Evolutionary conservation across 2,797 vertebrate genomes (phyloP).

Genomic region (Leptoclinus maculatus): DNA sequence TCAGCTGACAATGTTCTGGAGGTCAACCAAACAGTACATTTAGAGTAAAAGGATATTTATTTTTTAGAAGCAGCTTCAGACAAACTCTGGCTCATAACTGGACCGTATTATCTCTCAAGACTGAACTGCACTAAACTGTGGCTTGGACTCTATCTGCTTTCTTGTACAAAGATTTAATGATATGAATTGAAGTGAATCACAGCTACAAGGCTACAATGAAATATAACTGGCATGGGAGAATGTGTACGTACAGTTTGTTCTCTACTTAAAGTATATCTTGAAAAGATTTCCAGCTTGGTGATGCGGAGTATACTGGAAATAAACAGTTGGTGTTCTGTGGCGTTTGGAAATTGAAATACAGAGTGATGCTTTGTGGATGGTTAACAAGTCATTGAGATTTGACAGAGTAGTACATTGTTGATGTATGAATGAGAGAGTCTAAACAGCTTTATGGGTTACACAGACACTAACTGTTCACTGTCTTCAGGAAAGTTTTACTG

Average conservation of each 20-base stretch:
- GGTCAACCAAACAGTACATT: conserved; percentile 8
- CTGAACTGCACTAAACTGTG: background rate
- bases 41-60: background rate
- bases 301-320: conserved; percentile 22
- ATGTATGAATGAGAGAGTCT: conserved; percentile 29
- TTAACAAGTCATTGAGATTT: conserved; percentile 19
- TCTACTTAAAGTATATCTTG: background rate
- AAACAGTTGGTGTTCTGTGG: conserved; percentile 30
- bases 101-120: background rate
- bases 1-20: conserved; percentile 8
- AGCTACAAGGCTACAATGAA: background rate
- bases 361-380: conserved; percentile 16
- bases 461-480: conserved; percentile 45
- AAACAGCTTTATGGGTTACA: conserved; percentile 37
- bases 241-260: background rate
- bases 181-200: background rate
- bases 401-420: conserved; percentile 45
- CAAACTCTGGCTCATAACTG: background rate
- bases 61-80: background rate
- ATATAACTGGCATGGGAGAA: background rate
- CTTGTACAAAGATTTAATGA: background rate
- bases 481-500: conserved; percentile 42
- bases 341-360: conserved; percentile 11
- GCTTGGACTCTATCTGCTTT: background rate
- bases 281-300: conserved; percentile 1